Evolutionary conservation across 2,113 vertebrate species (phyloP).

Genomic region (Naja naja): DNA sequence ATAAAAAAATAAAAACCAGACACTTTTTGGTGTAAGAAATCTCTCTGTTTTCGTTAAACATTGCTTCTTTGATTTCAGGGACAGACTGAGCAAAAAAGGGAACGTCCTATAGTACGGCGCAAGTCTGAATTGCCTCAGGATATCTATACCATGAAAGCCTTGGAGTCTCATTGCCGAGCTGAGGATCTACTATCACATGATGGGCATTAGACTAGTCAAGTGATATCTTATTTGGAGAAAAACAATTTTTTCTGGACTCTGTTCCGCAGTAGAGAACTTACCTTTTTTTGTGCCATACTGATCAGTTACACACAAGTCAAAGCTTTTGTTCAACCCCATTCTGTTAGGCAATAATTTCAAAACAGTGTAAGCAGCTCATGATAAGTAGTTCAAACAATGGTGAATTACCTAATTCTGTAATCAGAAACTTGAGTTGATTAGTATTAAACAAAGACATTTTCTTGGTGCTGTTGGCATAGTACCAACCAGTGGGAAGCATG

Average conservation of each 20-base stretch:
- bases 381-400: conserved; percentile 87
- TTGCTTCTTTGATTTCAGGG: conserved; percentile 74
- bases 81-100: conserved; percentile 85
- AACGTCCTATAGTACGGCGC: conserved; percentile 88
- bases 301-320: conserved; percentile 71
- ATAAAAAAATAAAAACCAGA: neutral
- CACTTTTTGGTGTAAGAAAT: neutral
- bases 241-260: conserved; percentile 57
- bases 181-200: conserved; percentile 89
- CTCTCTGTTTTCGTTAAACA: neutral
- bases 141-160: conserved; percentile 91
- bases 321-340: conserved; percentile 68
- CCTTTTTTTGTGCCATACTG: conserved; percentile 78
- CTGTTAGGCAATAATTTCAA: conserved; percentile 75
- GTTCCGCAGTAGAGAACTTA: conserved; percentile 71
- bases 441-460: conserved; percentile 52
- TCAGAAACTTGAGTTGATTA: conserved; percentile 55
- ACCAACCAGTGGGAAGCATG: conserved; percentile 32
- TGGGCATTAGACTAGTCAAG: conserved; percentile 81
- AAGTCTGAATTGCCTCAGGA: conserved; percentile 97
- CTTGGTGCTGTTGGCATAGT: conserved; percentile 37
- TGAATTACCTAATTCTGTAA: conserved; percentile 66
- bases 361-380: conserved; percentile 67
- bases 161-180: conserved; percentile 92
- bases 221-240: conserved; percentile 62